Evolutionary conservation across 2,797 vertebrate genomes (phyloP), one percentile per base, ranked within the genome.

Genomic region (Pyrocephalus nanus): DNA sequence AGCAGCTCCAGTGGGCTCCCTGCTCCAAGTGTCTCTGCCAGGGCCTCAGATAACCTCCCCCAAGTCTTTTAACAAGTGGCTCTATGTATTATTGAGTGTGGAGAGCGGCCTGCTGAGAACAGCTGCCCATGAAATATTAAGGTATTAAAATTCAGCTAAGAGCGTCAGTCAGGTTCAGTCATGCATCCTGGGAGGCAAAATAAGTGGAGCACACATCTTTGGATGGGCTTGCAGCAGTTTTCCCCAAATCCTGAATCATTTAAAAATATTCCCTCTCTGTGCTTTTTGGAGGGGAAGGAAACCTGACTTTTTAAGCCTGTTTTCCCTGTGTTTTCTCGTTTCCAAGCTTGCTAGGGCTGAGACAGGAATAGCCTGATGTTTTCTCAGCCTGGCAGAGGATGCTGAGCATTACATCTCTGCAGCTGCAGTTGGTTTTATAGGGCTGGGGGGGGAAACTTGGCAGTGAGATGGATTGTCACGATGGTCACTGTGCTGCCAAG

Each of bases 121-220:
- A 93, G 86, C 95, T 95, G 95, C 92, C 80, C 94, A 97, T 97
- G 94, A 98, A 97, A 97, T 97, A 97, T 97, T 97, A 69, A 97
- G 82, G 91, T 78, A 34, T 87, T 86, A 93, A 95, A 95, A 96
- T 77, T 74, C 88, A 93, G 96, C 96, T 95, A 74, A 95, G 93
- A 95, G 91, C 50, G 2, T 92, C 74, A 19, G 53, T 82, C 48
- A 75, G 60, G 74, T 43, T 92, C 87, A 65, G 73, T 67, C 91
- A 80, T 95, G 97, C 92, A 30, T 96, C 92, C 57, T 57, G 38
- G 50, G 73, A 96, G 91, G 89, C 53, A 74, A 47, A 79, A 76
- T 65, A 92, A 97, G 93, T 80, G 64, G 86, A 92, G 88, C 82
- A 74, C 9, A 1, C 65, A 15, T 67, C 92, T 92, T 84, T 19